Evolutionary conservation across 2,888 invertebrate genomes (phyloP).

Genomic region (Notocelia uddmanniana): DNA sequence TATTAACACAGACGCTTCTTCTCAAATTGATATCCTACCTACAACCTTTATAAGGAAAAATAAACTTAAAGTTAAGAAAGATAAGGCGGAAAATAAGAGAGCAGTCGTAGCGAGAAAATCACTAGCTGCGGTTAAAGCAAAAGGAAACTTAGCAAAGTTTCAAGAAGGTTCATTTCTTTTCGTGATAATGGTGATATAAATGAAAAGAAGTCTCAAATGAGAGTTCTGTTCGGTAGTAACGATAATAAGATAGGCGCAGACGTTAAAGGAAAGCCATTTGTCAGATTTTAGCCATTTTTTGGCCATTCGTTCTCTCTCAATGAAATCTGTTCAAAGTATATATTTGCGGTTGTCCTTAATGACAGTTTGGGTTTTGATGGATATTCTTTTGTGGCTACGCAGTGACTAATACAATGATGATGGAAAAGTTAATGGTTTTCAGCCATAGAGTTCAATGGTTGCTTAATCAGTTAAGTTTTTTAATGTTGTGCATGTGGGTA

Average conservation of each 20-base stretch:
- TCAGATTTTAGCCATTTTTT: slow-evolving; percentile 84
- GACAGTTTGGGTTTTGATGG: slow-evolving; percentile 61
- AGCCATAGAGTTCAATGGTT: not conserved
- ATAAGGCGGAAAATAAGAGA: slow-evolving; percentile 58
- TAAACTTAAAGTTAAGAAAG: slow-evolving; percentile 53
- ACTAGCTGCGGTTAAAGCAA: slow-evolving; percentile 53
- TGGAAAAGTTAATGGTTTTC: not conserved
- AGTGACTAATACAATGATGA: not conserved
- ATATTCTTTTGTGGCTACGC: slow-evolving; percentile 16
- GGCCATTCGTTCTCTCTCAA: slow-evolving; percentile 77
- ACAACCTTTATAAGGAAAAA: slow-evolving; percentile 55
- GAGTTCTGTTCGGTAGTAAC: slow-evolving; percentile 84
- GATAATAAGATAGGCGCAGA: slow-evolving; percentile 86
- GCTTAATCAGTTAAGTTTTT: too few relatives aligned
- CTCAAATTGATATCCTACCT: slow-evolving; percentile 84
- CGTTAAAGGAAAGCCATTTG: slow-evolving; percentile 86
- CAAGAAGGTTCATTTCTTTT: slow-evolving; percentile 55
- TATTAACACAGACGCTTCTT: slow-evolving; percentile 86
- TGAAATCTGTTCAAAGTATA: slow-evolving; percentile 83
- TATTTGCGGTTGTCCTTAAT: slow-evolving; percentile 75
- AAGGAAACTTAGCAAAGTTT: slow-evolving; percentile 53
- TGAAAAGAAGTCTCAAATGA: slow-evolving; percentile 80
- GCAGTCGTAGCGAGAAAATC: slow-evolving; percentile 56
- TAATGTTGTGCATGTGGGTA: too few relatives aligned
- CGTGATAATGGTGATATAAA: slow-evolving; percentile 59